Percentiles rank a stretch among this genome's conserved stretches.
These are phyloP conservation scores for Aporrectodea caliginosa DNA, from an alignment of 1,140 invertebrate species.

Conservation along the genomic window DNA sequence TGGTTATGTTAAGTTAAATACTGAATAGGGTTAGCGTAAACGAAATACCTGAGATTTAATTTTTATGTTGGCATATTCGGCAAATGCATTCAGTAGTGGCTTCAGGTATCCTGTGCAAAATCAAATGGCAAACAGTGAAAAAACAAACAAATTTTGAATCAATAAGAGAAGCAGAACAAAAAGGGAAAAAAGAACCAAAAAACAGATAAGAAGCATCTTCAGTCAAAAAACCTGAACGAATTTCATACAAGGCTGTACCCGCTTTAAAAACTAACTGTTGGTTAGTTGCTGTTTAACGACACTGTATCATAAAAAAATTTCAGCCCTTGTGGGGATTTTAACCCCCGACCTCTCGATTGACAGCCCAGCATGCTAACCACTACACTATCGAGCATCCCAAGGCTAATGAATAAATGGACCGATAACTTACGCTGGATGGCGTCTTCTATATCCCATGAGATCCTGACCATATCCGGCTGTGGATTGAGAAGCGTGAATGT, in stretches of 20 bases:
- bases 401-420: constrained; percentile 9
- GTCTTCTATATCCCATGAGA: constrained; percentile 66
- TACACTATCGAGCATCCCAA: no score
- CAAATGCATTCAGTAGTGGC: constrained; percentile 67
- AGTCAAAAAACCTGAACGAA: not conserved
- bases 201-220: not conserved
- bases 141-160: constrained; percentile 24
- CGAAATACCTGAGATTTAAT: constrained; percentile 76
- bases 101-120: constrained; percentile 68
- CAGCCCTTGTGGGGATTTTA: no score
- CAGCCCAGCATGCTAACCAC: no score
- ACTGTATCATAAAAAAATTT: no score
- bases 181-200: not conserved
- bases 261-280: no score
- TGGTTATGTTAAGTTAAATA: no score
- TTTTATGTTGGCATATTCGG: constrained; percentile 67
- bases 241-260: no score
- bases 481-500: constrained; percentile 73
- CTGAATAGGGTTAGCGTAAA: no score
- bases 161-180: not conserved
- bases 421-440: constrained; percentile 59
- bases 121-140: no score
- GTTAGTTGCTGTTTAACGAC: no score
- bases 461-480: constrained; percentile 65
- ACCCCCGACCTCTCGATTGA: no score